Evolutionary conservation across 30 jellyfish, hydroid and myxozoan genomes (phyloP).

Genomic region (Phacellophora camtschatica): DNA sequence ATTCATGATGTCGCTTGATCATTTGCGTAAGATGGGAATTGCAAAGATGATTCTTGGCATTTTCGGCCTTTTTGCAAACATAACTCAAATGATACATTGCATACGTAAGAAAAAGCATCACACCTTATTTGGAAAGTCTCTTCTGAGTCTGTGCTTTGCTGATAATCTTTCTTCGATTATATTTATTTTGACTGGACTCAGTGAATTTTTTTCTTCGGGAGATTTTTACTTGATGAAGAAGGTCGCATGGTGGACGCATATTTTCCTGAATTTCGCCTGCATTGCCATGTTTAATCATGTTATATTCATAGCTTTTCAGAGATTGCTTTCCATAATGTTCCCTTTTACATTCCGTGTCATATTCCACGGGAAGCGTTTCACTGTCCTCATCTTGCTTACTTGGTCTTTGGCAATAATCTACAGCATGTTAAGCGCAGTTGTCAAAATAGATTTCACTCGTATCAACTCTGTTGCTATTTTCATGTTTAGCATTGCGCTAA

Average conservation of each 20-base stretch:
- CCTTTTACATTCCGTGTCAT: not conserved
- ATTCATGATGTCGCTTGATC: too few species aligned
- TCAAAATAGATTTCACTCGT: not conserved
- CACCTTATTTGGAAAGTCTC: not conserved
- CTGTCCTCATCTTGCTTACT: not conserved
- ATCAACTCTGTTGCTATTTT: not conserved
- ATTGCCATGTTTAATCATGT: conserved; percentile 27
- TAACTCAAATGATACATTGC: not conserved
- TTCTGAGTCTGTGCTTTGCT: not conserved
- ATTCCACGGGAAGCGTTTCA: not conserved
- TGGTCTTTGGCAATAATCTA: conserved; percentile 14
- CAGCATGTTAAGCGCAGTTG: conserved; percentile 1
- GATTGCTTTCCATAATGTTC: conserved; percentile 22
- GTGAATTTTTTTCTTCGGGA: too few species aligned
- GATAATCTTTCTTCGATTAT: not conserved
- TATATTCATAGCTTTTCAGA: conserved; percentile 31
- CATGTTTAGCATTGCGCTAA: not conserved
- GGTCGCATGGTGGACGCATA: too few species aligned
- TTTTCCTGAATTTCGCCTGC: conserved; percentile 24
- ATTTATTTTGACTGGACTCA: not conserved
- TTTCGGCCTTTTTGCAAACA: not conserved
- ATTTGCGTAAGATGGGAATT: too few species aligned
- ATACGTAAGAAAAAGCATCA: not conserved
- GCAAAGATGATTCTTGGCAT: not conserved
- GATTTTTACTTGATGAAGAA: too few species aligned